phyloP scores from a whole-genome alignment of 2,888 invertebrate genomes.

The Hemicrepidius hirtus region DNA sequence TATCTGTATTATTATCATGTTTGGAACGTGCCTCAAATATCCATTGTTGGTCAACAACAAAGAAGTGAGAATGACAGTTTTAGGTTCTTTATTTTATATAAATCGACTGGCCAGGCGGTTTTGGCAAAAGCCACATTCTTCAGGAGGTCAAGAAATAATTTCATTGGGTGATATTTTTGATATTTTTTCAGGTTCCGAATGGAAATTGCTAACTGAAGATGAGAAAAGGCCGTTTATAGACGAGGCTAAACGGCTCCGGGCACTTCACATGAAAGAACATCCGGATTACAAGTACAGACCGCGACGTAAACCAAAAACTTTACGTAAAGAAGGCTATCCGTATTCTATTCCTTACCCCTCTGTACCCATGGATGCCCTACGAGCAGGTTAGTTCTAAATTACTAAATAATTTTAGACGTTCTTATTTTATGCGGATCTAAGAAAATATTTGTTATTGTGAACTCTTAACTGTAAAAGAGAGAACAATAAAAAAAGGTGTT shows the following conservation, averaged over 20 bases:
- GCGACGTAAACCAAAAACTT: conserved; percentile 89
- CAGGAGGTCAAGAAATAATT: not conserved
- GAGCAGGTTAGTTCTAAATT: conserved; percentile 82
- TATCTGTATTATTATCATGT: conserved; percentile 51
- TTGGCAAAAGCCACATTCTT: not conserved
- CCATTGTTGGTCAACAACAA: conserved; percentile 41
- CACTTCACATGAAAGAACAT: conserved; percentile 96
- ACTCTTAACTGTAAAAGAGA: not conserved
- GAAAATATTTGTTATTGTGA: not conserved
- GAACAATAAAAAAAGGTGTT: conserved; percentile 9
- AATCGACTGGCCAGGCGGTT: conserved; percentile 23
- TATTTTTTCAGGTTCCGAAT: conserved; percentile 85
- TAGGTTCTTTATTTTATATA: conserved; percentile 25
- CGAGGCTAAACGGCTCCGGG: conserved; percentile 95
- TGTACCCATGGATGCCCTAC: conserved; percentile 90
- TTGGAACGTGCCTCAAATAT: conserved; percentile 52
- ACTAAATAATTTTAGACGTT: too few species aligned
- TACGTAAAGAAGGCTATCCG: conserved; percentile 92
- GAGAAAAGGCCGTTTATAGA: conserved; percentile 98
- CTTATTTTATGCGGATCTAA: too few species aligned
- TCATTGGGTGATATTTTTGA: not conserved
- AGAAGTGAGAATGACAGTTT: conserved; percentile 35
- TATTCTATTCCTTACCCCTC: conserved; percentile 95
- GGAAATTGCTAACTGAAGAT: conserved; percentile 95
- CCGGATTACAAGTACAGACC: conserved; percentile 96